Conservation (phyloP, 2,113 vertebrate genomes). For the Brachypteracias leptosomus region DNA sequence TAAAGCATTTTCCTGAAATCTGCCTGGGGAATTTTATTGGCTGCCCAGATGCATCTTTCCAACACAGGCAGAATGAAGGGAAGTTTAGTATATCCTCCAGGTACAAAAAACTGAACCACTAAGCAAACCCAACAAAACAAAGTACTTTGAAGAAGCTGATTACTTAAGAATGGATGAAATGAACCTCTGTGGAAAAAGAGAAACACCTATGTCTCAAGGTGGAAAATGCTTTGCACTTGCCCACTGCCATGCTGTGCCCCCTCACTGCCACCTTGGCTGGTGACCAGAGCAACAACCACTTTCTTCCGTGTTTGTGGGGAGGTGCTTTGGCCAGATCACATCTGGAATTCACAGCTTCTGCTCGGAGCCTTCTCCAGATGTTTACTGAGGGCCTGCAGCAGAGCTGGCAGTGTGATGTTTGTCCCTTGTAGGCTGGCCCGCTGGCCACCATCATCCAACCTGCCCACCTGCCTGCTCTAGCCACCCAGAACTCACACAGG, state of each 20-base stretch:
- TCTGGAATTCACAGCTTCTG: neutral
- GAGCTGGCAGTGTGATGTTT: neutral
- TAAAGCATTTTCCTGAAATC: neutral
- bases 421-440: neutral
- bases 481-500: neutral
- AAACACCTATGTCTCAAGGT: neutral
- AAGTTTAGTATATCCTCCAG: neutral
- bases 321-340: neutral
- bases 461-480: fast-evolving
- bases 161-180: neutral
- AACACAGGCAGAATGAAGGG: neutral
- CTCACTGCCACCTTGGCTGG: neutral
- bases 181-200: neutral
- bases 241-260: fast-evolving
- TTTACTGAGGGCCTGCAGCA: neutral
- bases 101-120: neutral
- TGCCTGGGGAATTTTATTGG: neutral
- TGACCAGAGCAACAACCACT: neutral
- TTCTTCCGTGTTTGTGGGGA: neutral
- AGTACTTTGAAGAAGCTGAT: neutral
- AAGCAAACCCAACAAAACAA: neutral
- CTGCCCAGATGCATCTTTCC: neutral
- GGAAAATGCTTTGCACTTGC: neutral
- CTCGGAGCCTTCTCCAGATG: neutral
- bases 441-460: neutral